phyloP scores from a whole-genome alignment of 2,888 invertebrate genomes.

The Argynnis bischoffii region DNA sequence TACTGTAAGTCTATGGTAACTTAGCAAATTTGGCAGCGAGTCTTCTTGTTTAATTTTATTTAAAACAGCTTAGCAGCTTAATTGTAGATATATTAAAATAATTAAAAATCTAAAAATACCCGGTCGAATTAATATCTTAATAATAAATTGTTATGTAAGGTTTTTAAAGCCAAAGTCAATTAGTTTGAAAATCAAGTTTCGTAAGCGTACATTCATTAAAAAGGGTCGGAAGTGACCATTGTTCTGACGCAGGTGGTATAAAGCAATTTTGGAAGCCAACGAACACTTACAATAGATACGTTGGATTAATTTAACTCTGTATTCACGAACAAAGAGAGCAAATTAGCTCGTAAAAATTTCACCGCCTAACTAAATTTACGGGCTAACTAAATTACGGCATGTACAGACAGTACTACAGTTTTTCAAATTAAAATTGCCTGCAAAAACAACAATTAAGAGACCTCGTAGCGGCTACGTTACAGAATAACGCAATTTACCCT shows the following conservation, averaged over 20 bases:
- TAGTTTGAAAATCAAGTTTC: slow-evolving; percentile 2
- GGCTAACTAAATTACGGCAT: slow-evolving; percentile 27
- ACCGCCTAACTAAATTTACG: slow-evolving; percentile 28
- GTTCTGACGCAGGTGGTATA: slow-evolving; percentile 13
- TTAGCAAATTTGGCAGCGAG: too few relatives aligned
- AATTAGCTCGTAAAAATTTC: slow-evolving; percentile 37
- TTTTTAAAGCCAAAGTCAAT: neutral
- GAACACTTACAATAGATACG: slow-evolving; percentile 23
- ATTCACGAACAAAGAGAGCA: slow-evolving; percentile 18
- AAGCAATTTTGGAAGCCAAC: slow-evolving; percentile 10
- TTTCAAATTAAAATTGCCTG: slow-evolving; percentile 54
- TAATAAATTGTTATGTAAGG: neutral
- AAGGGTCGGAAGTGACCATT: slow-evolving; percentile 19
- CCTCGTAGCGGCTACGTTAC: slow-evolving; percentile 29
- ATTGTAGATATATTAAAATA: too few relatives aligned
- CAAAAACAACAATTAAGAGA: slow-evolving; percentile 51
- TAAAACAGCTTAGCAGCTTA: too few relatives aligned
- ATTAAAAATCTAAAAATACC: too few relatives aligned
- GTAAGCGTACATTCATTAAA: slow-evolving; percentile 15
- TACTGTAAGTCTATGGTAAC: too few relatives aligned
- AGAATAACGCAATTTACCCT: slow-evolving; percentile 26
- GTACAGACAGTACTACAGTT: slow-evolving; percentile 31
- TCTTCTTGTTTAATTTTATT: too few relatives aligned
- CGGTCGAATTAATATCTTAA: neutral
- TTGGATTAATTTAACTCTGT: slow-evolving; percentile 15